Conservation (phyloP, 2,888 invertebrate genomes). For the Acheta domesticus region DNA sequence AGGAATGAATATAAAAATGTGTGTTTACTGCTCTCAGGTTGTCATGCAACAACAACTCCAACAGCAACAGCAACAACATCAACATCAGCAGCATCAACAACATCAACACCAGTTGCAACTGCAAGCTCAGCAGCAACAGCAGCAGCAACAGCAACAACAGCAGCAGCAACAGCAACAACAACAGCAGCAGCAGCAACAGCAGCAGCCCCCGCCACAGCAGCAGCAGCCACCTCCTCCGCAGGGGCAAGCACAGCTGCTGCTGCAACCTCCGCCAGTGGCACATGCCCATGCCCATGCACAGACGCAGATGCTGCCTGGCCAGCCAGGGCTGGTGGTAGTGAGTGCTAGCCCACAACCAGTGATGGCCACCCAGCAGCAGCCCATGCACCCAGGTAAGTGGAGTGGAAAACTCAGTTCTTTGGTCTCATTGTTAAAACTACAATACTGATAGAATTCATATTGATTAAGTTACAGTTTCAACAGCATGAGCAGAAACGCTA, state of each 20-base stretch:
- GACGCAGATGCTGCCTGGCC: constrained; percentile 23
- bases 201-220: constrained; percentile 48
- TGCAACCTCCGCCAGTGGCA: constrained; percentile 43
- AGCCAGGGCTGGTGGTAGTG: constrained; percentile 26
- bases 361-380: constrained; percentile 9
- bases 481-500: too few relatives aligned
- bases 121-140: constrained; percentile 30
- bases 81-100: constrained; percentile 22
- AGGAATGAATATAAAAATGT: neutral
- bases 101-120: constrained; percentile 26
- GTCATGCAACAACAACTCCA: constrained; percentile 30
- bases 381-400: neutral
- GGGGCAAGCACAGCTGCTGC: constrained; percentile 45
- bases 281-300: constrained; percentile 21
- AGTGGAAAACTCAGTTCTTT: too few relatives aligned
- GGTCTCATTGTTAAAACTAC: too few relatives aligned
- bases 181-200: constrained; percentile 45
- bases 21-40: constrained; percentile 20
- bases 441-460: too few relatives aligned
- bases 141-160: constrained; percentile 27
- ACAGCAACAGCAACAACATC: constrained; percentile 28
- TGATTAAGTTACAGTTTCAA: too few relatives aligned
- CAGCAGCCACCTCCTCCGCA: constrained; percentile 42
- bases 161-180: constrained; percentile 31
- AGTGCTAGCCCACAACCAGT: neutral